Conservation (phyloP, 2,888 invertebrate species). For the Seladonia tumulorum region DNA sequence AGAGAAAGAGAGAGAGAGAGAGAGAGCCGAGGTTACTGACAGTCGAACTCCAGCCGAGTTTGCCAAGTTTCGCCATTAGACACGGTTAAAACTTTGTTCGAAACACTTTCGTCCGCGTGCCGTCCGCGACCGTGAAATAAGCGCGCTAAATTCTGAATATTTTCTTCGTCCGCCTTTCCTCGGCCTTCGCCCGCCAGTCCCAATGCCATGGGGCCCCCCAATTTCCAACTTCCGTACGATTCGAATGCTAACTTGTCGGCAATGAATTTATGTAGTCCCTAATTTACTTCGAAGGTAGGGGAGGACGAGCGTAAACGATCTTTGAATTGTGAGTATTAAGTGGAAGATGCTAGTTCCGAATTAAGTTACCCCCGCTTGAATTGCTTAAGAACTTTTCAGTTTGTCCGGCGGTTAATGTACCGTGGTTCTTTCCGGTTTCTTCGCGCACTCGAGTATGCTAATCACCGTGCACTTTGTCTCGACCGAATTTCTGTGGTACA, state of each 20-base stretch:
- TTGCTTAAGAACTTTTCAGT: conserved; percentile 29
- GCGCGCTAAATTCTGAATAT: conserved; percentile 78
- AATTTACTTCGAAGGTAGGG: conserved; percentile 55
- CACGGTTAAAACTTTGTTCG: conserved; percentile 83
- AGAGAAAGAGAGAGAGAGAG: conserved; percentile 18
- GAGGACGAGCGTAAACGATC: conserved; percentile 54
- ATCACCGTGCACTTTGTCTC: not conserved
- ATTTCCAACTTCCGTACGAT: conserved; percentile 47
- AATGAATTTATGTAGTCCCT: conserved; percentile 68
- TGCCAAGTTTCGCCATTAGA: conserved; percentile 82
- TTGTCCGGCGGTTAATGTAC: not conserved
- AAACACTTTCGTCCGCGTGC: conserved; percentile 82
- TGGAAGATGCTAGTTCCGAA: conserved; percentile 48
- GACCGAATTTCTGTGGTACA: not conserved
- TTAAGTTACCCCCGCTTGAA: conserved; percentile 43
- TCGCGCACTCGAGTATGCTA: not conserved
- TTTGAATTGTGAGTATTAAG: conserved; percentile 56
- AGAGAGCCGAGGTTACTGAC: conserved; percentile 76
- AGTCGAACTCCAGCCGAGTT: conserved; percentile 80
- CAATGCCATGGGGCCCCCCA: conserved; percentile 34
- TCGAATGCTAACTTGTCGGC: conserved; percentile 58
- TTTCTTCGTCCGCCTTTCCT: conserved; percentile 64
- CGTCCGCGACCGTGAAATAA: conserved; percentile 81
- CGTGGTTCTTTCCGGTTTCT: not conserved
- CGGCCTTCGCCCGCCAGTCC: conserved; percentile 45